Evolutionary conservation across 2,888 invertebrate genomes (phyloP).

Genomic region (Argynnis bischoffii): DNA sequence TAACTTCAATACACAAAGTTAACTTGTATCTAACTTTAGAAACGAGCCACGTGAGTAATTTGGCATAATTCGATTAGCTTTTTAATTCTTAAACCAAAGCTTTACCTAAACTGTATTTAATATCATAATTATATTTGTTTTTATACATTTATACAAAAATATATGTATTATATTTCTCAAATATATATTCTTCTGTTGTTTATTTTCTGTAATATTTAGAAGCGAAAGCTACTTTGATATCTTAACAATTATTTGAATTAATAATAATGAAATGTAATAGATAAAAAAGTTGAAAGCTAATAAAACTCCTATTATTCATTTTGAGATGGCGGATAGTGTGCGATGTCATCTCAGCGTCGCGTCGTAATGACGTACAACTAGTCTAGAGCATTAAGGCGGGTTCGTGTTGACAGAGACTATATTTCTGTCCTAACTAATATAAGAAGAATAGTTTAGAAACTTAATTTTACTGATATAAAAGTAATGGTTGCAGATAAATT

Average conservation of each 20-base stretch:
- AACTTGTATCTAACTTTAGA: background rate
- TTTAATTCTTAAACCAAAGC: constrained; percentile 2
- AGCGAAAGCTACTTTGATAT: background rate
- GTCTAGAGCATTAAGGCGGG: constrained; percentile 34
- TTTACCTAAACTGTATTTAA: background rate
- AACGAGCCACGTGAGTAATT: constrained; percentile 17
- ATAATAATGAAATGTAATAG: background rate
- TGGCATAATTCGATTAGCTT: constrained; percentile 7
- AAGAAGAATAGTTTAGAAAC: background rate
- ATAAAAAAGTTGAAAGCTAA: constrained; percentile 13
- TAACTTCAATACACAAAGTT: constrained; percentile 9
- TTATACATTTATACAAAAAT: too few relatives aligned
- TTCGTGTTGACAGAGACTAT: constrained; percentile 28
- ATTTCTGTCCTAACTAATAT: constrained; percentile 23
- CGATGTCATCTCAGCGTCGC: constrained; percentile 46
- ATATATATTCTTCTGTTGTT: background rate
- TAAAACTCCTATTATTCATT: constrained; percentile 30
- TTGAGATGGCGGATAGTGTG: constrained; percentile 26
- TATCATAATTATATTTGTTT: background rate
- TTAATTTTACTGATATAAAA: background rate
- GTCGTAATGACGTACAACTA: constrained; percentile 64
- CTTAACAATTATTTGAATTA: background rate
- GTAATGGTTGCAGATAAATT: too few relatives aligned
- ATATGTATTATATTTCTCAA: too few relatives aligned
- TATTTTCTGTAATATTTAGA: too few relatives aligned